Evolutionary conservation across 2,888 invertebrate genomes (phyloP), one percentile per base, ranked within the genome.

Genomic region (Empis livida): DNA sequence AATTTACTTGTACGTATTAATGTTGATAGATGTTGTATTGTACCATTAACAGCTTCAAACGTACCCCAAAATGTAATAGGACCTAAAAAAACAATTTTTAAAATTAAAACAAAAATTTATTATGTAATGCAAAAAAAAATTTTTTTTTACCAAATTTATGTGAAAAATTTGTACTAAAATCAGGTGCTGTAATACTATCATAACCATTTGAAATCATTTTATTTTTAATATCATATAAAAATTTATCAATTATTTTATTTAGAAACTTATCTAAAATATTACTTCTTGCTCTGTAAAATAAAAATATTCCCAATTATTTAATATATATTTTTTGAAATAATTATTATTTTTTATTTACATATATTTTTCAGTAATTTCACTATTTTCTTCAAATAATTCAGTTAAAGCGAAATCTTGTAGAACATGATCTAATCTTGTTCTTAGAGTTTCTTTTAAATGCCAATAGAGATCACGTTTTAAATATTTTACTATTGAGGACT

Each of bases 301-400:
- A 42, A 35, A 10, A 13, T 31, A 41, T 17, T 16, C n/a, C n/a
- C n/a, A 45, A 31, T 41, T n/a, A n/a, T n/a, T n/a, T n/a, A n/a
- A 20, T 20, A 20, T 20, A 9, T 27, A 0, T 5, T 13, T 44
- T 41, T 42, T 32, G 8, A 27, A 1, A 42, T 38, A 38, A 15
- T 15, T n/a, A 14, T 32, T n/a, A n/a, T n/a, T n/a, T n/a, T n/a
- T 17, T 39, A 11, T 14, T 46, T 44, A 51, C 51, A 42, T 42
- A 43, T 46, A 51, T 48, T 51, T 51, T 16, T 38, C n/a, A 14
- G 42, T 17, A 14, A 49, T 48, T 48, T 49, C 48, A 4, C 11
- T 5, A 41, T 51, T 46, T 9, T 51, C 51, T 38, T 44, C 27
- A 23, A 51, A 51, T 17, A 51, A 42, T 42, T 51, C 51, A 11